phyloP scores from a whole-genome alignment of 2,888 invertebrate species.

The Gibbula magus region DNA sequence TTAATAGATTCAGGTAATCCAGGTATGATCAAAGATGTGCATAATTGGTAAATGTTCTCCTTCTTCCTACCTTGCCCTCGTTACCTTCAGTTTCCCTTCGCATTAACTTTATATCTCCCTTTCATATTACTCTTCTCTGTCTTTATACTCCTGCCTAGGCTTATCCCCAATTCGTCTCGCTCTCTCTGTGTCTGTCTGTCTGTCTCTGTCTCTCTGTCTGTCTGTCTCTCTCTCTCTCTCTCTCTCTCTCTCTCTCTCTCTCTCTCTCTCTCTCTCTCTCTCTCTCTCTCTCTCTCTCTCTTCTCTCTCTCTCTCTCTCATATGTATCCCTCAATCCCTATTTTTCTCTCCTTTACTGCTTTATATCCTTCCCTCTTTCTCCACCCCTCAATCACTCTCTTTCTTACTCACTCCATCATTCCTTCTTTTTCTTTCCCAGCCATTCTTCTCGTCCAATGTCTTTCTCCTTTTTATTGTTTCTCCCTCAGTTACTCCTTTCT shows the following conservation, averaged over 20 bases:
- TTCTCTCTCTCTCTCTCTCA: not conserved
- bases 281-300: too few species aligned
- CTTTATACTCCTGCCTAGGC: not conserved
- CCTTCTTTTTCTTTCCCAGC: too few species aligned
- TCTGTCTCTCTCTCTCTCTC: not conserved
- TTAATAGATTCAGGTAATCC: not conserved
- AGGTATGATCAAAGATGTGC: not conserved
- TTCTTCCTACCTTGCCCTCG: not conserved
- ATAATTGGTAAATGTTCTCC: not conserved
- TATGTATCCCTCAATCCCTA: not conserved
- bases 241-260: not conserved
- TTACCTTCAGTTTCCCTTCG: too few species aligned
- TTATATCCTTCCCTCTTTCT: not conserved
- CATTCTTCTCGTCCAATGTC: too few species aligned
- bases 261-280: not conserved
- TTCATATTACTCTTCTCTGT: not conserved
- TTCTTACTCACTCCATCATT: not conserved
- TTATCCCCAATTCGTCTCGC: not conserved
- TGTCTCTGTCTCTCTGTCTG: not conserved
- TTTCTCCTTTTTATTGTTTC: not conserved
- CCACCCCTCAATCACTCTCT: not conserved
- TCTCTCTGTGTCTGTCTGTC: constrained; percentile 10
- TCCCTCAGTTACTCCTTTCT: too few species aligned
- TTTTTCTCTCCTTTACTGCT: too few species aligned
- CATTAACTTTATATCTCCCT: too few species aligned